phyloP scores from a whole-genome alignment of 2,797 vertebrate species.

The Rhadinocentrus ornatus region DNA sequence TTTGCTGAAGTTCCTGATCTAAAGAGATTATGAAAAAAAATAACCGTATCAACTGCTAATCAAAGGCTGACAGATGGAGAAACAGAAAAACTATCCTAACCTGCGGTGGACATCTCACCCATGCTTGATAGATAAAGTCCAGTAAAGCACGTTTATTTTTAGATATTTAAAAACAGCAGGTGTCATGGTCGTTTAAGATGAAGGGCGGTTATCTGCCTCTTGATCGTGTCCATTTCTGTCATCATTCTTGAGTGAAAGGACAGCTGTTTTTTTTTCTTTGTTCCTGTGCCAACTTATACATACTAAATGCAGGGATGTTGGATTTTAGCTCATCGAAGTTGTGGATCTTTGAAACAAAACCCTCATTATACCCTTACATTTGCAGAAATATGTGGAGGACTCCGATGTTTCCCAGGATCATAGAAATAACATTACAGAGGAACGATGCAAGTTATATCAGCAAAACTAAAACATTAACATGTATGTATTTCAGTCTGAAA shows the following conservation, averaged over 20 bases:
- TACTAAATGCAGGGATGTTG: neutral
- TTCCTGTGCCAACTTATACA: neutral
- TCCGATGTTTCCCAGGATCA: neutral
- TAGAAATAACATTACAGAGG: neutral
- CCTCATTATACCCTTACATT: neutral
- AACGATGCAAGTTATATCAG: neutral
- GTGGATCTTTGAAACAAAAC: neutral
- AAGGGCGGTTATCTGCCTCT: neutral
- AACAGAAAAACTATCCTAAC: neutral
- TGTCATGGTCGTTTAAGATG: neutral
- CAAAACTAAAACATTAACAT: neutral
- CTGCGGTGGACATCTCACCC: constrained; percentile 7
- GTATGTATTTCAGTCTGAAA: neutral
- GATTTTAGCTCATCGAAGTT: neutral
- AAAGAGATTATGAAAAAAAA: neutral
- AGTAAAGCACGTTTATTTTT: constrained; percentile 23
- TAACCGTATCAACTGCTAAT: neutral
- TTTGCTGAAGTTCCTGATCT: neutral
- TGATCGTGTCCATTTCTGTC: neutral
- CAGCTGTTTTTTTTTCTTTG: neutral
- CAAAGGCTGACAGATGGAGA: constrained; percentile 9
- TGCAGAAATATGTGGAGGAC: too few relatives aligned
- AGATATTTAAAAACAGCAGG: constrained; percentile 19
- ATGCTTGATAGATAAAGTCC: neutral
- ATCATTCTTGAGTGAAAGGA: rapidly evolving